phyloP scores from a whole-genome alignment of 92 coral and sea anemone genomes.

The Isaurus tuberculatus region DNA sequence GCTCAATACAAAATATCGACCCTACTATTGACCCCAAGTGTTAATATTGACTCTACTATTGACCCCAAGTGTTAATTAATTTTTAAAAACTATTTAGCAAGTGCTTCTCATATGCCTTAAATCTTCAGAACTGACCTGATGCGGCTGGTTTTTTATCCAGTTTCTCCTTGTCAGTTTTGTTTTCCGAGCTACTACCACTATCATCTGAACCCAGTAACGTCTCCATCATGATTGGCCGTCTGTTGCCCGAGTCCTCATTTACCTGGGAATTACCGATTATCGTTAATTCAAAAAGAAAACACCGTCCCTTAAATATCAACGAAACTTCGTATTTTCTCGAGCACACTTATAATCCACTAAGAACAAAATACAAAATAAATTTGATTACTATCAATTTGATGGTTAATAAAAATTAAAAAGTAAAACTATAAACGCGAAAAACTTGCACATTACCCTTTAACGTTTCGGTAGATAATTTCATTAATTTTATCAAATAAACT shows the following conservation, averaged over 20 bases:
- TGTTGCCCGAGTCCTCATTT: slow-evolving; percentile 94
- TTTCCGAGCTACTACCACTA: slow-evolving; percentile 16
- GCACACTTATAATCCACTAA: no score
- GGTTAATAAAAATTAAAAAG: no score
- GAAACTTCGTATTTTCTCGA: no score
- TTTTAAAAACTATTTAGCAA: neutral
- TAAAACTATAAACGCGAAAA: no score
- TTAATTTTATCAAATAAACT: no score
- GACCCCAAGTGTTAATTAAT: neutral
- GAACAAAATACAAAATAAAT: no score
- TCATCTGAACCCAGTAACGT: slow-evolving; percentile 47
- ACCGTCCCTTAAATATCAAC: neutral
- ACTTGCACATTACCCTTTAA: no score
- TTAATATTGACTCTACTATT: no score
- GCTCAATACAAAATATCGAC: no score
- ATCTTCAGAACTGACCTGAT: neutral
- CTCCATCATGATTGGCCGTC: slow-evolving; percentile 96
- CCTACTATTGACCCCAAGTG: no score
- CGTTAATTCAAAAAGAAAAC: neutral
- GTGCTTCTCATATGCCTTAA: neutral
- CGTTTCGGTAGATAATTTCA: no score
- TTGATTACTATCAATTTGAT: no score
- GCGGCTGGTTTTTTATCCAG: slow-evolving; percentile 28
- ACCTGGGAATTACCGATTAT: slow-evolving; percentile 58
- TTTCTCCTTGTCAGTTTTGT: slow-evolving; percentile 4